Evolutionary conservation across 2,888 invertebrate species (phyloP).

Genomic region (Griposia aprilina): DNA sequence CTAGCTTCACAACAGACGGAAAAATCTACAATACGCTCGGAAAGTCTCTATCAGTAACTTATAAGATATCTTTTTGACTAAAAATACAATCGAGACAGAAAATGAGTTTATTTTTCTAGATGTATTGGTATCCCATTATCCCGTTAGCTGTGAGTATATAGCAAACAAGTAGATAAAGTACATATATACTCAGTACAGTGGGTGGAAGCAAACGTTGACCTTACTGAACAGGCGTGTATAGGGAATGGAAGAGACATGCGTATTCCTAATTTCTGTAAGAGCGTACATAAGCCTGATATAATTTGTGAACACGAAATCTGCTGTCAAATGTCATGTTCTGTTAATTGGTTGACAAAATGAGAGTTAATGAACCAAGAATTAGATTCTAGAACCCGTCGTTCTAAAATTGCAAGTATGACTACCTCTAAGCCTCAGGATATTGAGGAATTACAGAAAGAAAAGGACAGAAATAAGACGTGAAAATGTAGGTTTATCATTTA

Average conservation of each 20-base stretch:
- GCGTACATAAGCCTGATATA: neutral
- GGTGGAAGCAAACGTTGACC: constrained; percentile 48
- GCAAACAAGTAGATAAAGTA: constrained; percentile 26
- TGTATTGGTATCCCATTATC: constrained; percentile 34
- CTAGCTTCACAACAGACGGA: neutral
- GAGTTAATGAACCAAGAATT: too few relatives aligned
- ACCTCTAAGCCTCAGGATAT: neutral
- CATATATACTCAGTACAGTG: constrained; percentile 27
- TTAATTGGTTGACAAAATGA: neutral
- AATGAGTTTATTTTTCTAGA: constrained; percentile 32
- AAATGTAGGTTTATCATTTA: neutral
- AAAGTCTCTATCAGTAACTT: neutral
- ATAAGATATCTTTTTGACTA: neutral
- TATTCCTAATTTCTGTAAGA: neutral
- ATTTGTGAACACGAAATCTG: neutral
- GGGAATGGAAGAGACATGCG: constrained; percentile 9
- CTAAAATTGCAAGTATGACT: neutral
- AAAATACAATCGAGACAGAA: constrained; percentile 1
- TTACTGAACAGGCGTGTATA: constrained; percentile 16
- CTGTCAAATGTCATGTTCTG: too few relatives aligned
- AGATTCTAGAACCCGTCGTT: neutral
- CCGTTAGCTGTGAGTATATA: constrained; percentile 38
- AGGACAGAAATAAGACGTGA: neutral
- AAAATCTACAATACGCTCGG: neutral
- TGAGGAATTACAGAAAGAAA: neutral